phyloP scores from a whole-genome alignment of 2,797 vertebrate genomes.

The Acanthis flammea region DNA sequence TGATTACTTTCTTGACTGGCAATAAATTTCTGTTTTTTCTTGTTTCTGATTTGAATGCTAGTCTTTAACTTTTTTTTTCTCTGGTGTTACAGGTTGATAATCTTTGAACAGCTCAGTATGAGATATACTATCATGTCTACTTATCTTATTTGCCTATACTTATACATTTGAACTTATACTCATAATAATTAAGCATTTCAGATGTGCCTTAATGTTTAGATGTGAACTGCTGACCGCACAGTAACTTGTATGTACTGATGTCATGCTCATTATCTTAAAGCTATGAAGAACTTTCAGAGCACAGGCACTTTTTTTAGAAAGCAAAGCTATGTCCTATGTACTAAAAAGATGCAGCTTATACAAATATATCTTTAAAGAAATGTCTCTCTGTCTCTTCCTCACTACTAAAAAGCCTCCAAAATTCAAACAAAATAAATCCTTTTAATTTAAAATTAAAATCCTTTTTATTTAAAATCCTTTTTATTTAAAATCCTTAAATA shows the following conservation, averaged over 20 bases:
- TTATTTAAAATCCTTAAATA: too few relatives aligned
- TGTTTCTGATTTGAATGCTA: background rate
- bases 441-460: too few relatives aligned
- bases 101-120: background rate
- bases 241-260: background rate
- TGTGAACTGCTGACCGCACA: background rate
- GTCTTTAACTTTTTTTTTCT: background rate
- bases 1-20: background rate
- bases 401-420: background rate
- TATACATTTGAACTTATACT: background rate
- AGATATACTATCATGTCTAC: background rate
- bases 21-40: background rate
- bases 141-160: background rate
- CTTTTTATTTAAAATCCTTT: too few relatives aligned
- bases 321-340: background rate
- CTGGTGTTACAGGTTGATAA: background rate
- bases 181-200: background rate
- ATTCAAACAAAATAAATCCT: background rate
- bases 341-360: background rate
- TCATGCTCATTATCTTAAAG: background rate
- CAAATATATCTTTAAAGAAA: background rate
- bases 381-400: background rate
- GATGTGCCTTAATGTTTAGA: background rate
- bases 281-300: background rate
- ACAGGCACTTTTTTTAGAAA: background rate